Base-by-base conservation (phyloP, 30 jellyfish, hydroid and myxozoan species). In the Mastigias papua region DNA sequence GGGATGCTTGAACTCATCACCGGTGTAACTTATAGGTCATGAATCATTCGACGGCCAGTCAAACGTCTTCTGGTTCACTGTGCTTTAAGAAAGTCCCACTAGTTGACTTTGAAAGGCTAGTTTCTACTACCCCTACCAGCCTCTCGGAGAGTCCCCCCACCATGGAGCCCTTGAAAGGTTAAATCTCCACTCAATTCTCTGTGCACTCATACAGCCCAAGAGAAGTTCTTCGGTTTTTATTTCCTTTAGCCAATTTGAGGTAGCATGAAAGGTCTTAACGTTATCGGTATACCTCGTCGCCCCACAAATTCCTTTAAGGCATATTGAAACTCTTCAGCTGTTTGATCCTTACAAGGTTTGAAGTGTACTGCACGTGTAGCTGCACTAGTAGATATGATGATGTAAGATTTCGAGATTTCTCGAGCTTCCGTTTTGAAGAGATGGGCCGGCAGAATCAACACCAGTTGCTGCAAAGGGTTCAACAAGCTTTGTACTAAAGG, bases 121-220 rank as follows among this genome's bases (percentile, higher is more conserved):
- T 15, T 29, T 72, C 58, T 82, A 84, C 71, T 10, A 73, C 57
- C 31, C 89, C 90, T 30, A 86, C 29, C 65, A 86, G 66, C n/a
- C 77, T 69, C 73, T 84, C 81, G 65, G 60, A 72, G 73, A 84
- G 11, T 89, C 94, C 50, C 88, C 92, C 86, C 92, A 82, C 92
- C 92, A 82, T 16, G 92, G 92, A 21, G 92, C 92, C 1, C 86
- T 33, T 6, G 93, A 72, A 2, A 84, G 72, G 76, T 84, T 70
- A 51, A 84, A 82, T 31, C 31, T 37, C 84, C 92, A 82, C 28
- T 5, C 9, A 77, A 82, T 82, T 28, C 26, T 34, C 23, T 49
- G 32, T 1, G 92, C 15, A 3, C 86, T 86, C 34, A 82, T 35
- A 77, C 35, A 68, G 77, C 67, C 34, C 23, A 11, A 15, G 13